A percentile compares a stretch with the other conserved stretches of the same genome.
Evolutionary conservation across 2,888 invertebrate species (phyloP).

Genomic region (Aethes cnicana): DNA sequence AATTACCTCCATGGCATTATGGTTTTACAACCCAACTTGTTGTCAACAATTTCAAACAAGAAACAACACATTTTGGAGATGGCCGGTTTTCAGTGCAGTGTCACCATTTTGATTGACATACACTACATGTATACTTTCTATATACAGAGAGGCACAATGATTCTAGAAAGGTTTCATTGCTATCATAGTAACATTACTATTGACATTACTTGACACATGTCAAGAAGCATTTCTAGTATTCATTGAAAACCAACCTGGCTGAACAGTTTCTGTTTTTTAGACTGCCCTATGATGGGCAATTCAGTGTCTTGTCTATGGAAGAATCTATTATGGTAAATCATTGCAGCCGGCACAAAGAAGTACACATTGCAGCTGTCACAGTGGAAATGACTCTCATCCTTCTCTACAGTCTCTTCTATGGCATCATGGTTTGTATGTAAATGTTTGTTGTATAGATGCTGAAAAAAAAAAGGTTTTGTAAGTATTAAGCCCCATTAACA

Average conservation of each 20-base stretch:
- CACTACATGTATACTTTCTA: no score
- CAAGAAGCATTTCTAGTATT: background rate
- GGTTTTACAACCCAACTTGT: no score
- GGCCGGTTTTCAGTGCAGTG: no score
- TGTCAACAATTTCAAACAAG: no score
- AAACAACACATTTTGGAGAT: no score
- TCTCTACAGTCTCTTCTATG: conserved; percentile 35
- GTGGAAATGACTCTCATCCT: conserved; percentile 48
- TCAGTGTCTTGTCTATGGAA: conserved; percentile 73
- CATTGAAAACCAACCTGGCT: conserved; percentile 54
- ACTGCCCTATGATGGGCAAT: conserved; percentile 62
- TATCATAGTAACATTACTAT: no score
- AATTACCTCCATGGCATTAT: no score
- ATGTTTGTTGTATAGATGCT: conserved; percentile 84
- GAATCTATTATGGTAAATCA: conserved; percentile 81
- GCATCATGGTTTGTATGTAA: conserved; percentile 68
- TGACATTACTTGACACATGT: no score
- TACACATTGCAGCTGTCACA: conserved; percentile 82
- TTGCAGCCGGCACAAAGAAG: conserved; percentile 80
- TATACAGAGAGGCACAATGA: no score
- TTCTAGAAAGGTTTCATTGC: no score
- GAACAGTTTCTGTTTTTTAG: conserved; percentile 64
- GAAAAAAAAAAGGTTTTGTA: conserved; percentile 42
- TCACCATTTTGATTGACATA: no score
- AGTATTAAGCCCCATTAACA: no score